Percentiles rank a stretch among this genome's conserved stretches.
Evolutionary conservation across 2,797 vertebrate genomes (phyloP).

Genomic region (Typhlichthys eigenmanni): DNA sequence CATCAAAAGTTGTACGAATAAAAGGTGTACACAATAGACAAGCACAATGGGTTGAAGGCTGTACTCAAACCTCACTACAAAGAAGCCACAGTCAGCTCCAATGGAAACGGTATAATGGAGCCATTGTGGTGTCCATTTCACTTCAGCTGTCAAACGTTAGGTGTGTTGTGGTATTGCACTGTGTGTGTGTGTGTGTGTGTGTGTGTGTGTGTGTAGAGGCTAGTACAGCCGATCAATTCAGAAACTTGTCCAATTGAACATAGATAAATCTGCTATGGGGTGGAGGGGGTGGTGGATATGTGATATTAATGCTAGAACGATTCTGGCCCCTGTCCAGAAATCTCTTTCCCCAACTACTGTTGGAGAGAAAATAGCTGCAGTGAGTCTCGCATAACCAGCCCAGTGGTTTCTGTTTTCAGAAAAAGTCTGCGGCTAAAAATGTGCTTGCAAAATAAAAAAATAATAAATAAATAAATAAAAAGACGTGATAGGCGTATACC

Average conservation of each 20-base stretch:
- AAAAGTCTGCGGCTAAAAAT: background rate
- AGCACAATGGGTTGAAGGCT: background rate
- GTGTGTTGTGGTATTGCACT: background rate
- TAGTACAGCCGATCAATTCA: background rate
- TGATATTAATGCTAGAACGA: too few relatives aligned
- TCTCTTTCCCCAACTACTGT: too few relatives aligned
- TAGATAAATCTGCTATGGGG: background rate
- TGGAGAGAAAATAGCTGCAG: too few relatives aligned
- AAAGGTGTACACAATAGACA: background rate
- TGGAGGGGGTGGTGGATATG: background rate
- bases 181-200: too few relatives aligned
- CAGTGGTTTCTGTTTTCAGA: too few relatives aligned
- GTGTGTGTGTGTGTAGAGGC: background rate
- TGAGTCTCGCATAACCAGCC: too few relatives aligned
- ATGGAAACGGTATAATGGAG: background rate
- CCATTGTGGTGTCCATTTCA: background rate
- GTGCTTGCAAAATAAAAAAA: background rate
- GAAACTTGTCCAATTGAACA: background rate
- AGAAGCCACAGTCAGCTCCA: background rate
- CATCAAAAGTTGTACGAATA: slow-evolving; percentile 11
- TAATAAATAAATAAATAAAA: background rate
- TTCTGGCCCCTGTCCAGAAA: too few relatives aligned
- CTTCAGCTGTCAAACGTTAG: slow-evolving; percentile 8
- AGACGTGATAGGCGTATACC: background rate
- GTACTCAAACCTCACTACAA: background rate